Evolutionary conservation across 2,113 vertebrate species (phyloP).

Genomic region (Stomatorhinus ivindoensis): DNA sequence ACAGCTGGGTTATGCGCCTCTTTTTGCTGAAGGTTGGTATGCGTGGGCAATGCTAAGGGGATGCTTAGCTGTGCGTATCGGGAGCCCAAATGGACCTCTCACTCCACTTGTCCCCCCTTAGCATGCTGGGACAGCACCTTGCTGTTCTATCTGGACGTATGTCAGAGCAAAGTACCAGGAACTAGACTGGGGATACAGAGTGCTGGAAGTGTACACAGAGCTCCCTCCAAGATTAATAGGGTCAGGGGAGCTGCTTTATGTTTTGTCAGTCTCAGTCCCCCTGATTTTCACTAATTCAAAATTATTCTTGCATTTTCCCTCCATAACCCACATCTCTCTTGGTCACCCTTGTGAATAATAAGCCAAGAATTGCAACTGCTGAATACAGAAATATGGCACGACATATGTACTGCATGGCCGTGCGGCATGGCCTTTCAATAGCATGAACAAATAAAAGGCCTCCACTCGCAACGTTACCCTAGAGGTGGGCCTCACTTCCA

Average conservation of each 20-base stretch:
- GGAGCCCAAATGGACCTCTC: not conserved
- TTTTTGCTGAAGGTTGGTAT: not conserved
- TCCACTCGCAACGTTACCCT: not conserved
- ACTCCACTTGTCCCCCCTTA: not conserved
- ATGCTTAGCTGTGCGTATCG: not conserved
- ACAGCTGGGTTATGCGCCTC: not conserved
- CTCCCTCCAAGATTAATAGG: not conserved
- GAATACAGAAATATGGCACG: not conserved
- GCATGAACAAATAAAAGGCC: not conserved
- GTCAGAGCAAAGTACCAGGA: not conserved
- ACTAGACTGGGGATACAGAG: not conserved
- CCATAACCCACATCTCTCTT: not conserved
- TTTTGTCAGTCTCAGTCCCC: not conserved
- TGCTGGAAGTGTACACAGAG: not conserved
- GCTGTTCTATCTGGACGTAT: not conserved
- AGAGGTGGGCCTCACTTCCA: not conserved
- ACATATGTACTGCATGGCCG: not conserved
- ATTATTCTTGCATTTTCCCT: conserved; percentile 1
- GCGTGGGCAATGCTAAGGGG: not conserved
- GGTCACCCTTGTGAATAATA: not conserved
- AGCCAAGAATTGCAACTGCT: not conserved
- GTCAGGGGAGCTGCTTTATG: not conserved
- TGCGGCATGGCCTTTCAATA: not conserved
- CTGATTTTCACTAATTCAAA: not conserved
- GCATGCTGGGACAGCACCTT: not conserved